Percentiles rank a stretch among this genome's conserved stretches.
These are phyloP conservation scores for Cyanoramphus novaezelandiae DNA, from an alignment of 2,113 vertebrate species.

Conservation along the genomic window DNA sequence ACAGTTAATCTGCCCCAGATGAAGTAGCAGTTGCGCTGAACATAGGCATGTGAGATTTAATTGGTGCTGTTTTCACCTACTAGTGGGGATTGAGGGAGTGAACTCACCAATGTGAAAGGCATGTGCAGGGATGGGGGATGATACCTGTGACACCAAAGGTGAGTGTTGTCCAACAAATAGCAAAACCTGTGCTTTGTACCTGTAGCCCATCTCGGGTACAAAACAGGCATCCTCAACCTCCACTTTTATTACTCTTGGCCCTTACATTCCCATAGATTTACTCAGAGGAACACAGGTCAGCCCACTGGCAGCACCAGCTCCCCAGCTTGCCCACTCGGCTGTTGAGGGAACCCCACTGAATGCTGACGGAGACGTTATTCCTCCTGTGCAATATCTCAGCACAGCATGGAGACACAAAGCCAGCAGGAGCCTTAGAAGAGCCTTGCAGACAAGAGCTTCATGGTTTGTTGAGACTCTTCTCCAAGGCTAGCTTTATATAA, in stretches of 20 bases:
- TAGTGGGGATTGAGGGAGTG: not conserved
- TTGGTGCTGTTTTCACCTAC: not conserved
- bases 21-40: not conserved
- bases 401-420: not conserved
- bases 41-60: not conserved
- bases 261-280: not conserved
- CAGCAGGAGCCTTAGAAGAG: not conserved
- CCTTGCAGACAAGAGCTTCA: not conserved
- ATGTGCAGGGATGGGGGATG: not conserved
- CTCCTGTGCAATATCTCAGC: not conserved
- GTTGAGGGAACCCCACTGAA: fast-evolving
- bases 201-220: not conserved
- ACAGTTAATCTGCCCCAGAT: not conserved
- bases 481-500: not conserved
- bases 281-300: not conserved
- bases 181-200: not conserved
- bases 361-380: not conserved
- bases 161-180: not conserved
- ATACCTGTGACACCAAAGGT: not conserved
- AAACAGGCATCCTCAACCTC: not conserved
- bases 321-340: not conserved
- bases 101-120: not conserved
- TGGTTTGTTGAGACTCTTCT: slow-evolving; percentile 11
- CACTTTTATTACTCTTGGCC: not conserved
- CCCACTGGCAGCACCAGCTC: not conserved